A percentile compares a stretch with the other conserved stretches of the same genome.
Conservation (phyloP, 1,140 invertebrate genomes). For the Pseudomyrmex dendroicus region DNA sequence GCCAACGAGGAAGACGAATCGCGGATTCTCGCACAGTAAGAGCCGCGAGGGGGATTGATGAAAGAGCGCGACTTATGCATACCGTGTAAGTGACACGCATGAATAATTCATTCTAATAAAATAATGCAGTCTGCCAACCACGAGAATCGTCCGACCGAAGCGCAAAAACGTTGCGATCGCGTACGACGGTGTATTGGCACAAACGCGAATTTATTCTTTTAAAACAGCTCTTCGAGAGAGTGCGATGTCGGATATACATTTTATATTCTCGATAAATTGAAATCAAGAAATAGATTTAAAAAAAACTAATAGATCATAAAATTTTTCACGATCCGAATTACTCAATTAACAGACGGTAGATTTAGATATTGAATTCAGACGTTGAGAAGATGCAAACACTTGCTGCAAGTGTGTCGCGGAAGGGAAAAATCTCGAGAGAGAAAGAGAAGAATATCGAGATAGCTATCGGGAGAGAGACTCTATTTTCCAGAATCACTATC, state of each 20-base stretch:
- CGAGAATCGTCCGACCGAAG: slow-evolving; percentile 22
- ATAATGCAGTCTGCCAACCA: slow-evolving; percentile 78
- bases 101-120: slow-evolving; percentile 85
- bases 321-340: background rate
- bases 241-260: background rate
- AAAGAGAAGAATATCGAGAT: slow-evolving; percentile 49
- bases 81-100: slow-evolving; percentile 83
- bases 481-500: slow-evolving; percentile 78
- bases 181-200: background rate
- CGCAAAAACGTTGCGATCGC: slow-evolving; percentile 62
- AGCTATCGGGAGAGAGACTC: slow-evolving; percentile 72
- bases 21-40: slow-evolving; percentile 11
- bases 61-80: slow-evolving; percentile 83
- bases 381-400: slow-evolving; percentile 15
- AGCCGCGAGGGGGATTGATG: slow-evolving; percentile 75
- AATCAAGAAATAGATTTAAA: background rate
- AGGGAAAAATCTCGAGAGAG: slow-evolving; percentile 28
- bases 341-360: background rate
- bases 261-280: background rate
- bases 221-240: background rate
- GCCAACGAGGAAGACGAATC: slow-evolving; percentile 39
- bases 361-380: slow-evolving; percentile 11
- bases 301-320: background rate
- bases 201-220: slow-evolving; percentile 7
- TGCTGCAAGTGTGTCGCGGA: slow-evolving; percentile 32